Evolutionary conservation across 2,113 vertebrate genomes (phyloP).

Genomic region (Tringa solitaria): DNA sequence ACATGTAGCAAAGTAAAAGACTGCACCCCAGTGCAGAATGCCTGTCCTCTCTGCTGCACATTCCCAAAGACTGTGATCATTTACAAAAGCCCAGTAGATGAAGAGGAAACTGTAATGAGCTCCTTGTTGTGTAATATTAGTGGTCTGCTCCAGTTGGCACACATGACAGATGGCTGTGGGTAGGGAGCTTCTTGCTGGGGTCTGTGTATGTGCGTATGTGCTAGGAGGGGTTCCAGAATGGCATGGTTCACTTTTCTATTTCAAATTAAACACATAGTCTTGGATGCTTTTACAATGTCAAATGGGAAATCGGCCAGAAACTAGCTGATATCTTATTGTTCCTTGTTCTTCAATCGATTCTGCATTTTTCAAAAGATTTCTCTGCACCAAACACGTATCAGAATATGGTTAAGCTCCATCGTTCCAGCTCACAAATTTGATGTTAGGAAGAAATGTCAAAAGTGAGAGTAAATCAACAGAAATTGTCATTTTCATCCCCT

Average conservation of each 20-base stretch:
- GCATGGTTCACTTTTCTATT: conserved; percentile 1
- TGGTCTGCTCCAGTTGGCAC: conserved; percentile 46
- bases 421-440: conserved; percentile 19
- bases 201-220: conserved; percentile 15
- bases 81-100: background rate
- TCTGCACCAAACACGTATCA: background rate
- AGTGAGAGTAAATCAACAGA: conserved; percentile 34
- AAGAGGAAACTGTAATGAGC: conserved; percentile 38
- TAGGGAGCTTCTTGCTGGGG: conserved; percentile 37
- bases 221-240: conserved; percentile 51
- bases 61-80: background rate
- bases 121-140: conserved; percentile 10
- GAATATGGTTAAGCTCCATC: background rate
- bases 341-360: conserved; percentile 31
- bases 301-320: conserved; percentile 54
- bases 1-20: background rate
- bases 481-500: conserved; percentile 28
- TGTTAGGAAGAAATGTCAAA: background rate
- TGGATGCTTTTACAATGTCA: conserved; percentile 43
- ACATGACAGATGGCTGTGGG: conserved; percentile 55
- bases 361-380: conserved; percentile 21
- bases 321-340: conserved; percentile 26
- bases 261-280: conserved; percentile 39
- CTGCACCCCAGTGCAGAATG: background rate
- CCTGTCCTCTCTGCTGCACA: background rate